Conservation (phyloP, 2,797 vertebrate species). For the Cynopterus sphinx region DNA sequence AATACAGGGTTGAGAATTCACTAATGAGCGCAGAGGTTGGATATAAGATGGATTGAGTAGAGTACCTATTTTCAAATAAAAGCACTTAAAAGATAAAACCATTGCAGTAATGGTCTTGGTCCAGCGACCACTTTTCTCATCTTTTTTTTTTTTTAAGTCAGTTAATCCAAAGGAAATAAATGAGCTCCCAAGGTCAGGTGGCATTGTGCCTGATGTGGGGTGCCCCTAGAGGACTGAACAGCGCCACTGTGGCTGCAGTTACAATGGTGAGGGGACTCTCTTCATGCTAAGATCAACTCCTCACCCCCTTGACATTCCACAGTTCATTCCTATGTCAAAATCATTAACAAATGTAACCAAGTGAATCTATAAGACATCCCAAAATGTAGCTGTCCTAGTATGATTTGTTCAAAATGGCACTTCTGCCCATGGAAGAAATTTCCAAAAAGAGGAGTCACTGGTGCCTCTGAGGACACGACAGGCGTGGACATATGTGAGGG, state of each 20-base stretch:
- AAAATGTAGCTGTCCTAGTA: rapidly evolving
- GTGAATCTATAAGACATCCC: neutral
- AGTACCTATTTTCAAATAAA: conserved; percentile 5
- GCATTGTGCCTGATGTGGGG: neutral
- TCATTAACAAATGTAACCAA: neutral
- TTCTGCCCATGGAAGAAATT: neutral
- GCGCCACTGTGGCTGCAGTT: rapidly evolving
- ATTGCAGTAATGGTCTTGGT: neutral
- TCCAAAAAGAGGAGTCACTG: neutral
- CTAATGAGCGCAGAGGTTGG: neutral
- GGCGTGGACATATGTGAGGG: neutral
- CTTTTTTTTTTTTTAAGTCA: neutral
- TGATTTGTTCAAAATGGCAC: neutral
- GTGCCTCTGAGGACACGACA: rapidly evolving
- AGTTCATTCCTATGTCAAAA: neutral
- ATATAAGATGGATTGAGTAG: neutral
- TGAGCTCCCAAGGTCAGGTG: neutral
- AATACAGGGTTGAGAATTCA: neutral
- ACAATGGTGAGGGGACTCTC: no score
- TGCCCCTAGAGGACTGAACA: neutral
- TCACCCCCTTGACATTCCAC: neutral
- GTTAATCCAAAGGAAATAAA: neutral
- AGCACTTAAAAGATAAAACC: neutral
- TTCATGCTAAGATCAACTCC: neutral
- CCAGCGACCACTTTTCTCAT: neutral